A percentile compares a stretch with the other conserved stretches of the same genome.
Evolutionary conservation across 2,797 vertebrate genomes (phyloP).

Genomic region (Melopsittacus undulatus): DNA sequence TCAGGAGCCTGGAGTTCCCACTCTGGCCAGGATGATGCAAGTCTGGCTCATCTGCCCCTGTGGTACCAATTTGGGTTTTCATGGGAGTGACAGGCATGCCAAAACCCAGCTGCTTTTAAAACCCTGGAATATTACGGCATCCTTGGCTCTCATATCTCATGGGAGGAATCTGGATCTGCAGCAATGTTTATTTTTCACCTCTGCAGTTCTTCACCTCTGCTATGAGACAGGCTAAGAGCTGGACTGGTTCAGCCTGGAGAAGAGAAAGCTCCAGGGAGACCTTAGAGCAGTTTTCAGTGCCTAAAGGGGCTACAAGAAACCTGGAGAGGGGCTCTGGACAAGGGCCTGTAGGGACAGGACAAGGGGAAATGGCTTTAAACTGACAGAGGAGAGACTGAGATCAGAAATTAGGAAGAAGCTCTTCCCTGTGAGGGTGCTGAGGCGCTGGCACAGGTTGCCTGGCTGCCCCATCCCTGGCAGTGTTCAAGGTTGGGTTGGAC

Average conservation of each 20-base stretch:
- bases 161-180: not conserved
- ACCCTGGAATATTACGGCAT: accelerated
- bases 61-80: accelerated
- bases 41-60: not conserved
- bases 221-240: not conserved
- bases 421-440: not conserved
- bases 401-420: no score
- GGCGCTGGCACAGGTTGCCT: not conserved
- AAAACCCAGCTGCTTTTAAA: not conserved
- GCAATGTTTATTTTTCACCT: not conserved
- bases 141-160: not conserved
- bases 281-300: not conserved
- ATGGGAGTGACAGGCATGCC: not conserved
- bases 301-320: not conserved
- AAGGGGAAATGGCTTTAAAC: not conserved
- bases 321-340: not conserved
- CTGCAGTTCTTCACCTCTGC: not conserved
- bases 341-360: not conserved
- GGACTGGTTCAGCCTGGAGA: not conserved
- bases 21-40: not conserved
- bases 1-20: not conserved
- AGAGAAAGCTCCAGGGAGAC: not conserved
- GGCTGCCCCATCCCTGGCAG: not conserved
- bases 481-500: not conserved
- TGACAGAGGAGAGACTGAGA: no score